Percentiles rank a stretch among this genome's conserved stretches.
Conservation (phyloP, 2,888 invertebrate genomes). For the Sussaba pulchella region DNA sequence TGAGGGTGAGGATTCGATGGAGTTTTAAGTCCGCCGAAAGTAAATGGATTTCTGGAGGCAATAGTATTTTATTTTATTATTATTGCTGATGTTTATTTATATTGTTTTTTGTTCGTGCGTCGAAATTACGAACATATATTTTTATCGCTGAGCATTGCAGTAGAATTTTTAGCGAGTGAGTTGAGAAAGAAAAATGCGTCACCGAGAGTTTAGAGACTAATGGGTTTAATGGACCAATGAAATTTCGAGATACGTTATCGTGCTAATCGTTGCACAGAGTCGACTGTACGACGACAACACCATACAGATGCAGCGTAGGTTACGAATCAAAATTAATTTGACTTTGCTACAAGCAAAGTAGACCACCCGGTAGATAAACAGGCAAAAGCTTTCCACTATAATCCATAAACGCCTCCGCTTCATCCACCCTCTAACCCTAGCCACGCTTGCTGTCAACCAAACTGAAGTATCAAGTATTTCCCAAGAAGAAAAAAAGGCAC, state of each 20-base stretch:
- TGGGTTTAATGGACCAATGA: too few relatives aligned
- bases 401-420: slow-evolving; percentile 10
- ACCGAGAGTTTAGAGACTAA: slow-evolving; percentile 65
- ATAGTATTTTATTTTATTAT: neutral
- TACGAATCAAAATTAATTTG: slow-evolving; percentile 18
- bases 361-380: slow-evolving; percentile 3
- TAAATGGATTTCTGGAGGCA: neutral
- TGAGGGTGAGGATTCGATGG: slow-evolving; percentile 7
- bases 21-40: neutral
- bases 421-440: neutral
- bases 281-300: too few relatives aligned
- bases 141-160: neutral
- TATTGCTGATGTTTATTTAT: neutral
- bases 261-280: too few relatives aligned
- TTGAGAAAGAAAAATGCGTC: neutral
- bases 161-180: neutral
- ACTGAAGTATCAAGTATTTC: too few relatives aligned
- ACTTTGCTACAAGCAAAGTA: too few relatives aligned
- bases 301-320: neutral
- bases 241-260: slow-evolving; percentile 50
- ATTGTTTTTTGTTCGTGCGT: neutral
- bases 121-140: neutral
- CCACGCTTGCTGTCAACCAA: too few relatives aligned
- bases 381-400: slow-evolving; percentile 21
- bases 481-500: slow-evolving; percentile 44